These are phyloP conservation scores for Alligator mississippiensis DNA, from an alignment of 2,113 vertebrate species.

Conservation along the genomic window DNA sequence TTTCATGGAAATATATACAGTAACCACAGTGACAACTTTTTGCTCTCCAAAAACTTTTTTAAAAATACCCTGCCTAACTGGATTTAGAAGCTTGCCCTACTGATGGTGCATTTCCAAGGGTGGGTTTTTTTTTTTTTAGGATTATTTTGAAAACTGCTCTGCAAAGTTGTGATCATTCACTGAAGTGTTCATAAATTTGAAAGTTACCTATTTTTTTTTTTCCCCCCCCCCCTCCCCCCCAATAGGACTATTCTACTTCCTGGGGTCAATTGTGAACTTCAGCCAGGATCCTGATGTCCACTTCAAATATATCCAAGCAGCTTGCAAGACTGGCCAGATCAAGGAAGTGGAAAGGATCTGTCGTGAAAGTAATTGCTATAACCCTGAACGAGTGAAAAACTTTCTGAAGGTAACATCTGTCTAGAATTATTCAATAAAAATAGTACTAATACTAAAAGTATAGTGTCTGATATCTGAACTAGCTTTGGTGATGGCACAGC, in stretches of 20 bases:
- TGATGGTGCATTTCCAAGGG: too few relatives aligned
- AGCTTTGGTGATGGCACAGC: too few relatives aligned
- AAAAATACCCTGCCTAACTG: too few relatives aligned
- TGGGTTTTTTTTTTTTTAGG: too few relatives aligned
- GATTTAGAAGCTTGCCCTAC: too few relatives aligned
- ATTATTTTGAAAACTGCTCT: too few relatives aligned
- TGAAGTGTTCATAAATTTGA: not conserved
- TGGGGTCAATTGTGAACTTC: conserved; percentile 96
- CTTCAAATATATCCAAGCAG: conserved; percentile 95
- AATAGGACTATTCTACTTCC: conserved; percentile 93
- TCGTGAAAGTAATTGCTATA: conserved; percentile 92
- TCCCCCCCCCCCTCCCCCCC: not conserved
- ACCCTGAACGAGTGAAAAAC: conserved; percentile 92
- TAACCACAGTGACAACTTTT: not conserved
- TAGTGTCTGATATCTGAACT: too few relatives aligned
- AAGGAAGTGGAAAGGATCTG: conserved; percentile 96
- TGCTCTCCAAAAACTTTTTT: too few relatives aligned
- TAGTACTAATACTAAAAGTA: not conserved
- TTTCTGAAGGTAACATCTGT: conserved; percentile 87
- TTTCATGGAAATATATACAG: too few relatives aligned
- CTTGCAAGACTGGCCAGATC: conserved; percentile 95
- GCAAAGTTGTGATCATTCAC: too few relatives aligned
- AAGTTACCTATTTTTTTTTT: too few relatives aligned
- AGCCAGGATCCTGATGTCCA: conserved; percentile 95
- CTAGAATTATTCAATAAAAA: not conserved